Evolutionary conservation across 2,888 invertebrate genomes (phyloP).

Genomic region (Rhopalosiphum nymphaeae): DNA sequence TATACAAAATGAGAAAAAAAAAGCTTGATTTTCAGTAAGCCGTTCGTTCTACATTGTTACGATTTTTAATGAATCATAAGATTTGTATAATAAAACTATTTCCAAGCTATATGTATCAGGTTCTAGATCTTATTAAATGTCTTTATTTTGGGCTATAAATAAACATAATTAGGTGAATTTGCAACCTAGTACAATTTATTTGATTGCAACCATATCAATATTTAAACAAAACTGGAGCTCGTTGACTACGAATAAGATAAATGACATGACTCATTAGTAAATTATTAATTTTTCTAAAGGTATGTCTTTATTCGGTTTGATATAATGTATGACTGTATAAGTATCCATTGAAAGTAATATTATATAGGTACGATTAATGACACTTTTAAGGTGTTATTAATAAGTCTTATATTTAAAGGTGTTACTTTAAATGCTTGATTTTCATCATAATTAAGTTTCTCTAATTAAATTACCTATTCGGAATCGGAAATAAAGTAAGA

Average conservation of each 20-base stretch:
- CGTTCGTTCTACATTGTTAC: not conserved
- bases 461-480: not conserved
- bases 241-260: not conserved
- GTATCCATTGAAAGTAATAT: not conserved
- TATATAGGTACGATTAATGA: not conserved
- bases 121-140: not conserved
- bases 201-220: not conserved
- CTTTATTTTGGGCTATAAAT: not conserved
- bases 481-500: not conserved
- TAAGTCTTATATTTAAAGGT: not conserved
- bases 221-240: not conserved
- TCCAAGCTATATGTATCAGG: not conserved
- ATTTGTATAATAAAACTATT: not conserved
- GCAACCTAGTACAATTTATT: not conserved
- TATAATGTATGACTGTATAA: not conserved
- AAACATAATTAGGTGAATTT: not conserved
- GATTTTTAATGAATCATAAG: not conserved
- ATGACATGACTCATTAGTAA: not conserved
- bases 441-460: not conserved
- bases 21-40: not conserved
- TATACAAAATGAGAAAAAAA: not conserved
- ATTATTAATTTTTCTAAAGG: not conserved
- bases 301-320: not conserved
- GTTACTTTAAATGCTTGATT: not conserved
- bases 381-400: not conserved